These are phyloP conservation scores for Myanophis thanlyinensis DNA, from an alignment of 2,113 vertebrate genomes.

Conservation along the genomic window DNA sequence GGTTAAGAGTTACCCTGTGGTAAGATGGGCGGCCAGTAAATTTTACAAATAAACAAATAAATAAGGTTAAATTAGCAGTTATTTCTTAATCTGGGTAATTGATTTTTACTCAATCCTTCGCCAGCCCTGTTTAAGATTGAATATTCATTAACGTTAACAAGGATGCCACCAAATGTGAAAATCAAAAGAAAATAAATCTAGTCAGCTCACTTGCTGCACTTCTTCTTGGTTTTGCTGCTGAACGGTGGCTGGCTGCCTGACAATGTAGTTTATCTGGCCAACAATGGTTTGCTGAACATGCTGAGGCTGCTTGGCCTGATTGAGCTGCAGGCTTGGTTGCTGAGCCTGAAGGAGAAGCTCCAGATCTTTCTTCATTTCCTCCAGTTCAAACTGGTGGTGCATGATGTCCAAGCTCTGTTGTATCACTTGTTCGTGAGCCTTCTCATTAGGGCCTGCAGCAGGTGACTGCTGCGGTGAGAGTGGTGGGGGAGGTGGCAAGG, in stretches of 20 bases:
- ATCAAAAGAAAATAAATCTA: background rate
- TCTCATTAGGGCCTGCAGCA: slow-evolving; percentile 47
- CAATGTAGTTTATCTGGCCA: slow-evolving; percentile 79
- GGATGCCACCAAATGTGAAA: background rate
- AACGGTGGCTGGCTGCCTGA: slow-evolving; percentile 70
- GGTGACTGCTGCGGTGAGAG: slow-evolving; percentile 17
- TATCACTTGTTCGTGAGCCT: slow-evolving; percentile 62
- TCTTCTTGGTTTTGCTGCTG: slow-evolving; percentile 72
- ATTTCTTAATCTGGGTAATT: background rate
- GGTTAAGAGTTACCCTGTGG: background rate
- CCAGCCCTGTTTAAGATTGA: background rate
- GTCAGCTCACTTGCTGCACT: slow-evolving; percentile 61
- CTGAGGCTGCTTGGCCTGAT: slow-evolving; percentile 74
- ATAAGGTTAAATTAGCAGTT: background rate
- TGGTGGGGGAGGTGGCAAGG: background rate
- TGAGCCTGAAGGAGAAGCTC: slow-evolving; percentile 78
- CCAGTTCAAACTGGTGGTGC: slow-evolving; percentile 76
- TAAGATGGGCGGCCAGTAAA: background rate
- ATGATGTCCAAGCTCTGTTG: slow-evolving; percentile 74
- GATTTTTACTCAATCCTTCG: background rate
- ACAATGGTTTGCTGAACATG: slow-evolving; percentile 72
- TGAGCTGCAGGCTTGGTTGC: slow-evolving; percentile 73
- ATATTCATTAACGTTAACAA: background rate
- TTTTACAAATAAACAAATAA: background rate
- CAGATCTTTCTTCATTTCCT: slow-evolving; percentile 78